Conservation (phyloP, 2,888 invertebrate genomes). For the Agelastica alni region DNA sequence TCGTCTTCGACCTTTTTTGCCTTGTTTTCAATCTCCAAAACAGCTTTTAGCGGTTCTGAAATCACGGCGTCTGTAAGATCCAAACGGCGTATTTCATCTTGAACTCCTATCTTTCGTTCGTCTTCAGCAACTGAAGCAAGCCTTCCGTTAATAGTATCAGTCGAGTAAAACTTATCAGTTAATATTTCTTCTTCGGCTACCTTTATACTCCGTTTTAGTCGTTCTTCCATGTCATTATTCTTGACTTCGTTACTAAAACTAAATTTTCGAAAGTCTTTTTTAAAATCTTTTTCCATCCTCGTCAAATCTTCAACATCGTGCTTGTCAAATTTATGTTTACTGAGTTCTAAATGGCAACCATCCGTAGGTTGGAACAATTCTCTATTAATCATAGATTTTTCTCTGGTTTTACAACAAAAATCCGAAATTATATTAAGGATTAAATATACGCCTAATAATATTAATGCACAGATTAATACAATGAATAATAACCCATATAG, state of each 20-base stretch:
- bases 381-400: neutral
- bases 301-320: slow-evolving; percentile 37
- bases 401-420: slow-evolving; percentile 6
- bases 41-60: slow-evolving; percentile 29
- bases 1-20: slow-evolving; percentile 31
- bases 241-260: slow-evolving; percentile 30
- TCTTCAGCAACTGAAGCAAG: slow-evolving; percentile 1
- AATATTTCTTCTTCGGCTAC: neutral
- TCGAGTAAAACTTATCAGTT: slow-evolving; percentile 7
- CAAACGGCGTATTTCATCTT: slow-evolving; percentile 18
- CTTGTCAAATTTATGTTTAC: slow-evolving; percentile 27
- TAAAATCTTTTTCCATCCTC: slow-evolving; percentile 29
- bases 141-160: slow-evolving; percentile 2
- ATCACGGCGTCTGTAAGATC: slow-evolving; percentile 32
- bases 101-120: slow-evolving; percentile 9
- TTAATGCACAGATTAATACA: slow-evolving; percentile 28
- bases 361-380: neutral
- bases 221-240: slow-evolving; percentile 1
- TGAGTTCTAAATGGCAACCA: slow-evolving; percentile 2
- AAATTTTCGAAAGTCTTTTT: slow-evolving; percentile 21
- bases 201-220: neutral
- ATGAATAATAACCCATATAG: slow-evolving; percentile 35
- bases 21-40: slow-evolving; percentile 31
- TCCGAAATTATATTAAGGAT: slow-evolving; percentile 26
- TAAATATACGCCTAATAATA: slow-evolving; percentile 30